Percentiles rank a stretch among this genome's conserved stretches.
Conservation (phyloP, 2,888 invertebrate genomes). For the Temnothorax ravouxi region DNA sequence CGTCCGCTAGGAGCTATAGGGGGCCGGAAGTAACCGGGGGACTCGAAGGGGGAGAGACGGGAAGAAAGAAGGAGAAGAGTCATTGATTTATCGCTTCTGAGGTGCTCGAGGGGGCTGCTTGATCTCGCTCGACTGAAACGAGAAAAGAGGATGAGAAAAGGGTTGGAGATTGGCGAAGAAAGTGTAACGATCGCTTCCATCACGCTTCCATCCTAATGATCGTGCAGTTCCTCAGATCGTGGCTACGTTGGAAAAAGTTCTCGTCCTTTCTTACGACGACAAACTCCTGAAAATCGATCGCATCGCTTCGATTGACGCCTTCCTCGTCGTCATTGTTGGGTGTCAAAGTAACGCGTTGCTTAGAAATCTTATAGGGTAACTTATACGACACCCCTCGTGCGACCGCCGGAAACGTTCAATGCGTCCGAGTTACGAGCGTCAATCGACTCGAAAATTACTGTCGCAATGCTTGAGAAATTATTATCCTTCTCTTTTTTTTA, state of each 20-base stretch:
- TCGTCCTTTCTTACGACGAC: constrained; percentile 48
- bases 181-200: constrained; percentile 74
- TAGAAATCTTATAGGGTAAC: constrained; percentile 30
- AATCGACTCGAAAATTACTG: constrained; percentile 41
- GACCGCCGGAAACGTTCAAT: constrained; percentile 7
- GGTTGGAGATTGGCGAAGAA: constrained; percentile 64
- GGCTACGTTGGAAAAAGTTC: constrained; percentile 42
- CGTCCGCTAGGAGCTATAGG: constrained; percentile 51
- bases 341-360: constrained; percentile 34
- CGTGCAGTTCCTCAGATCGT: constrained; percentile 63
- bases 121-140: constrained; percentile 72
- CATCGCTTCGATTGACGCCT: constrained; percentile 19
- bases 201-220: constrained; percentile 69
- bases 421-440: background rate
- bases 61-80: constrained; percentile 67
- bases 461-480: background rate
- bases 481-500: background rate
- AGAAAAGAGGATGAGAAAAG: constrained; percentile 43
- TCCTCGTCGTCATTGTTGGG: constrained; percentile 1
- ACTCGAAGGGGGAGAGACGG: constrained; percentile 26
- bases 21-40: constrained; percentile 55
- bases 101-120: constrained; percentile 68
- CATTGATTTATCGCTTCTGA: constrained; percentile 80
- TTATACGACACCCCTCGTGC: constrained; percentile 4
- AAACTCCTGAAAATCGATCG: constrained; percentile 43